A percentile compares a stretch with the other conserved stretches of the same genome.
phyloP scores from a whole-genome alignment of 2,797 vertebrate species.

The Lagorchestes hirsutus region DNA sequence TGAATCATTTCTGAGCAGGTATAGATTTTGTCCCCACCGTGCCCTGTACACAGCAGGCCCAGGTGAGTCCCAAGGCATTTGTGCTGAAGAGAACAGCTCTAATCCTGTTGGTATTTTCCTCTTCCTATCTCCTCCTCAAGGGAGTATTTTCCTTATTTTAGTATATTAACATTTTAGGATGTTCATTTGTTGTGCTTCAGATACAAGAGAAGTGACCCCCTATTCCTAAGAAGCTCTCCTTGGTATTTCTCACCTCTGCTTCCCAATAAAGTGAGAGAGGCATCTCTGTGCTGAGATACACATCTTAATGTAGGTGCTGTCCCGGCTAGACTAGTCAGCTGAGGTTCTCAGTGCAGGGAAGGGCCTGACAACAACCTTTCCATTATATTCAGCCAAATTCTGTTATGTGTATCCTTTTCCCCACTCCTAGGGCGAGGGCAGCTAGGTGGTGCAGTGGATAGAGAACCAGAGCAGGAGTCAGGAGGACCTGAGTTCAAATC shows the following conservation, averaged over 20 bases:
- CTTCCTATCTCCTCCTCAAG: background rate
- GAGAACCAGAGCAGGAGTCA: no score
- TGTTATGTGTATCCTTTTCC: background rate
- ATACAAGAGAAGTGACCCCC: background rate
- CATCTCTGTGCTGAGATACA: background rate
- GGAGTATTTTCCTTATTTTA: background rate
- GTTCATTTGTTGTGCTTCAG: conserved; percentile 10
- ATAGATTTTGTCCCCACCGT: conserved; percentile 29
- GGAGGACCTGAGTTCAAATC: no score
- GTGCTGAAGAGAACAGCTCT: background rate
- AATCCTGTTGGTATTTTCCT: background rate
- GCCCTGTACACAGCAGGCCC: background rate
- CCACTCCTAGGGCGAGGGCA: background rate
- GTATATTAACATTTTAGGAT: background rate
- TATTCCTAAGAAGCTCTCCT: background rate
- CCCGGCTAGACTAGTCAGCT: background rate
- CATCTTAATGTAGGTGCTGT: background rate
- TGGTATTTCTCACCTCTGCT: background rate
- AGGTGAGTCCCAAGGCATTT: background rate
- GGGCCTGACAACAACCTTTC: background rate
- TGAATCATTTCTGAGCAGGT: conserved; percentile 10
- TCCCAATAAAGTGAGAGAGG: background rate
- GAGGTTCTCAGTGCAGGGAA: background rate
- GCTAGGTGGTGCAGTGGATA: no score
- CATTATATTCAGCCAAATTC: background rate